Percentiles rank a stretch among this genome's conserved stretches.
These are phyloP conservation scores for Zapus hudsonius DNA, from an alignment of 2,113 vertebrate genomes.

Conservation along the genomic window DNA sequence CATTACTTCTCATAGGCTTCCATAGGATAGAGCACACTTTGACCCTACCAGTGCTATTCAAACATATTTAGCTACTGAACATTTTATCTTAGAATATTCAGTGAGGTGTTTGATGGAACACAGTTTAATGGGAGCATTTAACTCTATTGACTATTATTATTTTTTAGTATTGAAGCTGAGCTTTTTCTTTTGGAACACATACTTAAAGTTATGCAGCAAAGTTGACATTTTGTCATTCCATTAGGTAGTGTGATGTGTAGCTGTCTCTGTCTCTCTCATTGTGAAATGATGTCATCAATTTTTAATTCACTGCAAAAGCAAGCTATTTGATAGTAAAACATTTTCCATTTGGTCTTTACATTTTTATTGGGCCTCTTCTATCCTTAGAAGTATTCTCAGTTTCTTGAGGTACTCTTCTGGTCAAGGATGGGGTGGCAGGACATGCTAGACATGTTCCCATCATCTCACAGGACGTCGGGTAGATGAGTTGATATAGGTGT, in stretches of 20 bases:
- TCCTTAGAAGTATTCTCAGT: neutral
- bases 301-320: conserved; percentile 22
- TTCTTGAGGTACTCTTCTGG: neutral
- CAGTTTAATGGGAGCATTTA: neutral
- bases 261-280: neutral
- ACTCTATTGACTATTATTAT: neutral
- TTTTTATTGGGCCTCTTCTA: neutral
- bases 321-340: conserved; percentile 1
- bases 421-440: neutral
- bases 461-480: neutral
- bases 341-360: neutral
- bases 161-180: neutral
- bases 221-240: neutral
- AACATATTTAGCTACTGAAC: neutral
- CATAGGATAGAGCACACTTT: neutral
- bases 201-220: conserved; percentile 11
- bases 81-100: neutral
- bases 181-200: neutral
- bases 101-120: neutral
- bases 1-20: neutral
- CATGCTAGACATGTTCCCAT: neutral
- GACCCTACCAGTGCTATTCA: neutral
- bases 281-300: neutral
- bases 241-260: neutral
- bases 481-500: neutral